Base-by-base conservation (phyloP, 2,797 vertebrate species). In the Loris lydekkerianus region DNA sequence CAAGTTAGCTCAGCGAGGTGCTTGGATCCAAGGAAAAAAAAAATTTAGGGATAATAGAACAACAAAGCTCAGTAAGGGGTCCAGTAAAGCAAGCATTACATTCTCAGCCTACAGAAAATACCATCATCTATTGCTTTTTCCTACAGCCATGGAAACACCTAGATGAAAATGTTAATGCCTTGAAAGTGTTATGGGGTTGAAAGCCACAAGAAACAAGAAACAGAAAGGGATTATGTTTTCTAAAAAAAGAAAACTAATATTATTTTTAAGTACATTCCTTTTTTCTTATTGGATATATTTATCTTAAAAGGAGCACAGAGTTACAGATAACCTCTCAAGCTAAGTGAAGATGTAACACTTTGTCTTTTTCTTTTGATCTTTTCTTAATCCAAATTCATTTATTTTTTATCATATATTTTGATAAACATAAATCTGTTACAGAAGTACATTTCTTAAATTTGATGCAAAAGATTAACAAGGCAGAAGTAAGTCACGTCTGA, bases 371-470 rank as follows among this genome's bases (percentile, higher is more conserved):
- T 60, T 94, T 89, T 70, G n/a, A 87, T 40, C 69, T 86, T 7
- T 18, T 91, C 7, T 11, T 65, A 84, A 88, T 34, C 56, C 17
- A 93, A 94, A 92, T 73, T 46, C 9, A 49, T 34, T 72, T 83
- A 31, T 87, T 92, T 94, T 72, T 60, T 75, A 75, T 10, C 29
- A 86, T 61, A 94, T 4, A 37, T 4, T 31, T 27, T 31, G 49
- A 58, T 10, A 46, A 65, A 72, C 15, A 72, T 23, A 69, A 60
- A 25, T 65, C 10, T 94, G 65, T 11, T 72, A 37, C 10, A 78
- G 40, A 93, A n/a, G 10, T 37, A 65, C 25, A 67, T 78, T 94
- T 65, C 83, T 86, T 29, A 78, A 88, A 96, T 72, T 34, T 85
- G 6, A 93, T 82, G 25, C 15, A 63, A 58, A 93, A 77, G 37